These are phyloP conservation scores for Lanius collurio DNA, from an alignment of 2,113 vertebrate genomes.

Conservation along the genomic window DNA sequence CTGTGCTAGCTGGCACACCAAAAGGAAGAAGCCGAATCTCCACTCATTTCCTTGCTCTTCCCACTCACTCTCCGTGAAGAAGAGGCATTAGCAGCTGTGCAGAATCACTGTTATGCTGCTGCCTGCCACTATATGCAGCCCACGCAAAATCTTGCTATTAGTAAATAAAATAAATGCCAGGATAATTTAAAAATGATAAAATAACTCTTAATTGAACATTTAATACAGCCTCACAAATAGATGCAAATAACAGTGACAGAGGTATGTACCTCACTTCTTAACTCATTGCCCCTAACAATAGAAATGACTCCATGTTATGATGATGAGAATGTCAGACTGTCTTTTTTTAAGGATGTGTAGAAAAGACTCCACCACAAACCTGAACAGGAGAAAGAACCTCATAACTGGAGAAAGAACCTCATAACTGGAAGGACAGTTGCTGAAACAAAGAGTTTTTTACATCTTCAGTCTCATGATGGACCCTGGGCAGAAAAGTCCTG, in stretches of 20 bases:
- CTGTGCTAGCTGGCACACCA: neutral
- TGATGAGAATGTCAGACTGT: neutral
- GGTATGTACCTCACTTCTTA: neutral
- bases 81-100: conserved; percentile 30
- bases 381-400: neutral
- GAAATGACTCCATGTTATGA: neutral
- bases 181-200: conserved; percentile 27
- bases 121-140: neutral
- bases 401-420: neutral
- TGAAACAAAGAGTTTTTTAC: neutral
- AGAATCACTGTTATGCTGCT: conserved; percentile 18
- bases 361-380: neutral
- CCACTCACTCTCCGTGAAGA: conserved; percentile 5
- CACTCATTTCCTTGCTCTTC: conserved; percentile 37
- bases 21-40: conserved; percentile 36
- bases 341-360: neutral
- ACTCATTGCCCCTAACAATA: neutral
- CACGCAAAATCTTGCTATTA: conserved; percentile 5
- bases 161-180: conserved; percentile 48
- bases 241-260: neutral
- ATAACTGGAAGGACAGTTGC: neutral
- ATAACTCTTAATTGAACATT: conserved; percentile 8
- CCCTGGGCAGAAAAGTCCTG: neutral
- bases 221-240: neutral
- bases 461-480: neutral